Base-by-base conservation (phyloP, 2,797 vertebrate genomes). In the Rhynchonycteris naso region DNA sequence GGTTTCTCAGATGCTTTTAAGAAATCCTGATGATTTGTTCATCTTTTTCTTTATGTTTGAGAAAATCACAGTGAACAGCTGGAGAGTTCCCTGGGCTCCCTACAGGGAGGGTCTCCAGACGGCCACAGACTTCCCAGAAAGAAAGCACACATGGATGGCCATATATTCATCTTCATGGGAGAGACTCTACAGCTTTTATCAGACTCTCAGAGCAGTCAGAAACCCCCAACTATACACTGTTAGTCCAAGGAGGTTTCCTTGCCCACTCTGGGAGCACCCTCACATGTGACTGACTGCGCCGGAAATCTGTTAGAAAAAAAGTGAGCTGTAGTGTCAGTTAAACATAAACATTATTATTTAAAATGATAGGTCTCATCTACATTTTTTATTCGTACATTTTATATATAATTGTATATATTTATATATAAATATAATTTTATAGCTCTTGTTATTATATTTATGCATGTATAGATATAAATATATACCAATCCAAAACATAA, bases 321-420 rank as follows among this genome's bases (percentile, higher is more conserved):
- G 12, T 21, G 26, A 75, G 19, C 19, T 54, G 19, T 52, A 35
- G 43, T 43, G 59, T 94, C 2, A 33, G 76, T 90, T 83, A 26
- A 30, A 92, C 84, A 68, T 69, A 84, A 92, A 89, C 43, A 43
- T 43, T 43, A 90, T 59, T 35, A 75, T 65, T 63, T 30, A 43
- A 35, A 14, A 54, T 2, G 30, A 50, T 18, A 38, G 58, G 9
- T 7, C 13, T 90, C 68, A 59, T 82, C 79, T 52, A 35, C 35
- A 47, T 18, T 75, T 88, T 43, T 3, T n/a, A 61, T 69, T 58
- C 14, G 0, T 22, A 38, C 74, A 68, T 74, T 89, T 71, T 26
- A 58, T 14, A 50, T 71, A 58, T 43, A 84, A 72, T 68, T 54
- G 66, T 74, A 68, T 35, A 22, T 61, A 35, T 71, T 78, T 47